Evolutionary conservation across 2,113 vertebrate genomes (phyloP), one percentile per base, ranked within the genome.

Genomic region (Strigops habroptila): DNA sequence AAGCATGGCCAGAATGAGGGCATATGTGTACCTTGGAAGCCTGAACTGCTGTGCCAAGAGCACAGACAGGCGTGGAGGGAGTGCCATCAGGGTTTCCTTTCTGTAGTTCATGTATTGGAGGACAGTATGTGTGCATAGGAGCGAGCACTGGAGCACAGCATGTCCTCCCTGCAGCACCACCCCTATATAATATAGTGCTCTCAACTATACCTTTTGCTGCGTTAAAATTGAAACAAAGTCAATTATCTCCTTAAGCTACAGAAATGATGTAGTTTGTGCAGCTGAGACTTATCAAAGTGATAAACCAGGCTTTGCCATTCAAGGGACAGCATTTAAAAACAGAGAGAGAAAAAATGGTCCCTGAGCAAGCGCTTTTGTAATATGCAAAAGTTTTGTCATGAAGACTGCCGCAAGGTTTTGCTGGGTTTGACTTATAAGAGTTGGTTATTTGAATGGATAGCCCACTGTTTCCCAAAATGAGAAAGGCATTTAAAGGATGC

Each of bases 371-470:
- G 46, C 14, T 91, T 93, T 74, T 90, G 23, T 59, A 75, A 76
- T 27, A 53, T 8, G 55, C 80, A 53, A 33, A 73, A 49, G 12
- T 84, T 94, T 79, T 91, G 39, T 33, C 28, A 7, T 80, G 63
- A 86, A 67, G 55, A 23, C 35, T 88, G 49, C 55, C 4, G 10
- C 55, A 55, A 69, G 48, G 52, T 90, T 84, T 78, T 91, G 5
- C 65, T 87, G 57, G n/a, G 16, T 76, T 94, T 95, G 82, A 92
- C 86, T 71, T 88, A 75, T 30, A 87, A 68, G 69, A 64, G 44
- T 31, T 80, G 43, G 27, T 77, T 86, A 49, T 82, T 89, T 82
- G 69, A 89, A 86, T 89, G 27, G 35, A 39, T 79, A 78, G 51
- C 55, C 64, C 78, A 37, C 64, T 92, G 69, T 88, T 96, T 88